Evolutionary conservation across 2,888 invertebrate genomes (phyloP).

Genomic region (Hedya salicella): DNA sequence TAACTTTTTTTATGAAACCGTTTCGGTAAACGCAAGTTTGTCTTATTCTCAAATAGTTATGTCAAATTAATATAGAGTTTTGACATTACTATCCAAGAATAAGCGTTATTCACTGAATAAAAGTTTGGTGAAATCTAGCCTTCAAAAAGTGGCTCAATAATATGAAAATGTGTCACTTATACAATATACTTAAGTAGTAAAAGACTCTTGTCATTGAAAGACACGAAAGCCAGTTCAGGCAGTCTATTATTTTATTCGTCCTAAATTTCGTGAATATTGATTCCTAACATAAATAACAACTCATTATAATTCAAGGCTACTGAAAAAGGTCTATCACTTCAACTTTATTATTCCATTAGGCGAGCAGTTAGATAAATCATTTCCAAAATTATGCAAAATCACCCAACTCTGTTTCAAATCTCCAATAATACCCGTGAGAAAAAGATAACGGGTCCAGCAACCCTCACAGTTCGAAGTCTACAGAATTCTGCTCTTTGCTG

Average conservation of each 20-base stretch:
- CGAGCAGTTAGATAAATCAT: conserved; percentile 60
- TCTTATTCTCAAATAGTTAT: too few species aligned
- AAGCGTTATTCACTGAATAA: too few species aligned
- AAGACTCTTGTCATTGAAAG: background rate
- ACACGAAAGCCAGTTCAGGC: background rate
- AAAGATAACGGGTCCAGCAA: conserved; percentile 58
- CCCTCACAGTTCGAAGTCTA: conserved; percentile 26
- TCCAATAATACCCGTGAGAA: conserved; percentile 72
- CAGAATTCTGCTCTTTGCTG: conserved; percentile 21
- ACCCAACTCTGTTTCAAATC: conserved; percentile 68
- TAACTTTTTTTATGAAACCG: too few species aligned
- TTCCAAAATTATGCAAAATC: conserved; percentile 69
- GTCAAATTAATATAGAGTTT: too few species aligned
- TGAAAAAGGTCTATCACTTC: conserved; percentile 49
- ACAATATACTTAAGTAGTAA: background rate
- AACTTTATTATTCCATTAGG: conserved; percentile 64
- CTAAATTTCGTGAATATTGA: conserved; percentile 36
- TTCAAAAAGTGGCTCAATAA: too few species aligned
- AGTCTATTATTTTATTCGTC: conserved; percentile 15
- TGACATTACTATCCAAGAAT: too few species aligned
- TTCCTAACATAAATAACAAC: conserved; percentile 42
- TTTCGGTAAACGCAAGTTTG: too few species aligned
- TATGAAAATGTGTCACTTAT: too few species aligned
- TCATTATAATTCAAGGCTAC: conserved; percentile 39
- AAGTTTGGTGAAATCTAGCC: too few species aligned